Base-by-base conservation (phyloP, 1,140 invertebrate species). In the Neodiprion virginianus region DNA sequence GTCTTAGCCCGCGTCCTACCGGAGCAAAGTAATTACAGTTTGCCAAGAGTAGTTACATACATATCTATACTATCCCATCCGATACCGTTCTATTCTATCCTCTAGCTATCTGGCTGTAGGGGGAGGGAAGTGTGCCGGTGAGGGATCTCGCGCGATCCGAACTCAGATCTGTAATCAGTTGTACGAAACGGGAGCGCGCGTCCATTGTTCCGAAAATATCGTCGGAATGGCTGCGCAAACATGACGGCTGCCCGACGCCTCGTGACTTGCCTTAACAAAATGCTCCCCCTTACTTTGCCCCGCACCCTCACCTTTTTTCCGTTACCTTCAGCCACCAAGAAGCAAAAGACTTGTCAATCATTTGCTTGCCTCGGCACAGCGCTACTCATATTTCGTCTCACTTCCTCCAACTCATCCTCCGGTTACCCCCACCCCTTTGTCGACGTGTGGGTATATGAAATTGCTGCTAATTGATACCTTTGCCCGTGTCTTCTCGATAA, bases 191-290 rank as follows among this genome's bases (percentile, higher is more conserved):
- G 53, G 53, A 61, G 53, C 53, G 28, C 11, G 11, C 77, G 75
- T 79, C 74, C 79, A 81, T 83, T 81, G 80, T 80, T 74, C 77
- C 74, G 78, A 81, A 82, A 83, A 82, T 80, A 82, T 80, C 81
- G 78, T 80, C 79, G 81, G 79, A 80, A 82, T 80, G 76, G 77
- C 79, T 79, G 76, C 79, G 79, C 80, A 83, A 83, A 82, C 78
- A 83, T 69, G 53, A 61, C 53, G 53, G 53, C 67, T 21, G 74
- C 23, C 72, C 49, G 48, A 69, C 79, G 76, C 66, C 65, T 23
- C 70, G 48, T 48, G 74, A 77, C 78, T 78, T 79, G 75, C 66
- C 76, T 77, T 80, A 83, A 83, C 78, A 74, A 68, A 65, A 65
- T 67, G 53, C 8, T 61, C n/a, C 53, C 8, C 53, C 11, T 17